Evolutionary conservation across 2,113 vertebrate species (phyloP).

Genomic region (Myiozetetes cayanensis): DNA sequence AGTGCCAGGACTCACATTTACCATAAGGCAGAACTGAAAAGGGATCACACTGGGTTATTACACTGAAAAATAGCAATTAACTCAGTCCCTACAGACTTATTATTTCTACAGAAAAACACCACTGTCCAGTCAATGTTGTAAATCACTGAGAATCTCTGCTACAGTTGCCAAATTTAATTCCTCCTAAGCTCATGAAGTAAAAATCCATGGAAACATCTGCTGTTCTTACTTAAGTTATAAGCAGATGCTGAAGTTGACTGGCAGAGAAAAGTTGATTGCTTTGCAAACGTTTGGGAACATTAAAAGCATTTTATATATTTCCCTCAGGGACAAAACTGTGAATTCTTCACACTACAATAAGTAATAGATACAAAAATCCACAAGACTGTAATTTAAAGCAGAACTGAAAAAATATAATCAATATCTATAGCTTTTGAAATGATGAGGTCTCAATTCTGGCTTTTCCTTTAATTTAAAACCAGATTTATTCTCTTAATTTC

Average conservation of each 20-base stretch:
- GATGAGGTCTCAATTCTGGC: neutral
- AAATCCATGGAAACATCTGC: slow-evolving; percentile 1
- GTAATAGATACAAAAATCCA: neutral
- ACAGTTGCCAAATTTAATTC: slow-evolving; percentile 2
- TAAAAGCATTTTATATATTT: neutral
- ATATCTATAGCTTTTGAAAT: neutral
- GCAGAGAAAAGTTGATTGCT: neutral
- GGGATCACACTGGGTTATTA: neutral
- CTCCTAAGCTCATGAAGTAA: neutral
- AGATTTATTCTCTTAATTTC: neutral
- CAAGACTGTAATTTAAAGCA: neutral
- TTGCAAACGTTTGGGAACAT: neutral
- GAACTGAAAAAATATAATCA: neutral
- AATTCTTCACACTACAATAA: neutral
- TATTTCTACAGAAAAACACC: slow-evolving; percentile 13
- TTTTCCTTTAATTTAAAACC: neutral
- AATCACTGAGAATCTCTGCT: neutral
- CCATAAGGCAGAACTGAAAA: neutral
- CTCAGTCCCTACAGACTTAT: neutral
- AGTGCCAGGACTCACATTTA: neutral
- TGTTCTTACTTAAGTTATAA: neutral
- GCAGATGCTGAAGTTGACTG: neutral
- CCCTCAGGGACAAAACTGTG: accelerated
- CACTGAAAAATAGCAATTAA: slow-evolving; percentile 31
- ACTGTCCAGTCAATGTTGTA: neutral